Evolutionary conservation across 1,140 invertebrate genomes (phyloP), one percentile per base, ranked within the genome.

Genomic region (Calliopsis andreniformis): DNA sequence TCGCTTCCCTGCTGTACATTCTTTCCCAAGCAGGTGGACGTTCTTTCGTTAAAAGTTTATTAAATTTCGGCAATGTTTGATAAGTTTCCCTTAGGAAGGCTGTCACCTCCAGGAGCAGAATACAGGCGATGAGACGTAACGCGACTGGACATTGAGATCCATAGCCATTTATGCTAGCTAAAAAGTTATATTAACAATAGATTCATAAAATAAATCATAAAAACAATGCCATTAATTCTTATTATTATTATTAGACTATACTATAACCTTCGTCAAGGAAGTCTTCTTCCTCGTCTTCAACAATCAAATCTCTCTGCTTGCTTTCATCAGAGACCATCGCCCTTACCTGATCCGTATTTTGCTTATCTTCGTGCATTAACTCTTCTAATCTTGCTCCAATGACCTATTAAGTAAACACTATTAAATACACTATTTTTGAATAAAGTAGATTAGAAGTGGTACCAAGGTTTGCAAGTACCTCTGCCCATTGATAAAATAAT

Each of bases 201-300:
- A n/a, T n/a, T n/a, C n/a, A n/a, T n/a, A n/a, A n/a, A n/a, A n/a
- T n/a, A n/a, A n/a, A n/a, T n/a, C n/a, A n/a, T n/a, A n/a, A n/a
- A n/a, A n/a, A n/a, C n/a, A n/a, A n/a, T n/a, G n/a, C n/a, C n/a
- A n/a, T n/a, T n/a, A n/a, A n/a, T n/a, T n/a, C n/a, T 47, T n/a
- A 18, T n/a, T 47, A n/a, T 3, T 47, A 5, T 23, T 49, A n/a
- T 53, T 42, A 47, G 7, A 30, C 45, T 51, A 45, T 10, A 35
- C n/a, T n/a, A n/a, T n/a, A 56, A 98, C 97, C 96, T 95, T 99
- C 98, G 93, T 99, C 98, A 7, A 99, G 92, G 89, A 99, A 99
- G 91, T 99, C 98, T 93, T 99, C 99, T 87, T 99, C 97, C 88
- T 99, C 98, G 86, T 99, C 98, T 91, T 97, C 96, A 53, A 96